A percentile compares a stretch with the other conserved stretches of the same genome.
Evolutionary conservation across 2,888 invertebrate genomes (phyloP).

Genomic region (Caenorhabditis macrosperma): DNA sequence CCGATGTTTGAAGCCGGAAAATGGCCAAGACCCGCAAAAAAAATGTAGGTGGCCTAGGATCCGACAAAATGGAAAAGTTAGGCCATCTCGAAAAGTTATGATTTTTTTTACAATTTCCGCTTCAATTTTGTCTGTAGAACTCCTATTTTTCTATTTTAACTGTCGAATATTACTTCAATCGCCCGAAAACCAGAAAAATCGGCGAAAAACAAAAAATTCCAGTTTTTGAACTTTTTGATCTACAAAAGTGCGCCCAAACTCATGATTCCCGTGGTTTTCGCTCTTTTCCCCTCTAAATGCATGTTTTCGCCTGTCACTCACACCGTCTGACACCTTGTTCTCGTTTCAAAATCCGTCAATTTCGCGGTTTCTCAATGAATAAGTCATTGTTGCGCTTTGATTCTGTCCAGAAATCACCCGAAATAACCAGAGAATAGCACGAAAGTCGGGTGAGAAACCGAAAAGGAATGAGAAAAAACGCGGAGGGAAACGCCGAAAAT

Average conservation of each 20-base stretch:
- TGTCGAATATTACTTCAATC: too few relatives aligned
- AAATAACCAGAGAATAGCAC: neutral
- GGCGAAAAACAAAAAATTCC: too few relatives aligned
- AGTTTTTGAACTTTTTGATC: too few relatives aligned
- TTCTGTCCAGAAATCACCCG: neutral
- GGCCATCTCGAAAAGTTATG: neutral
- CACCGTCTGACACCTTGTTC: neutral
- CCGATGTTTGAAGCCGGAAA: neutral
- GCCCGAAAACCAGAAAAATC: too few relatives aligned
- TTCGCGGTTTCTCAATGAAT: neutral
- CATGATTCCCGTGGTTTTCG: too few relatives aligned
- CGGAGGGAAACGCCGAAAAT: neutral
- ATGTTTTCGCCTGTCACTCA: constrained; percentile 3
- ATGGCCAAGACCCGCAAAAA: neutral
- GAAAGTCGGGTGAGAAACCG: neutral
- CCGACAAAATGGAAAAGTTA: neutral
- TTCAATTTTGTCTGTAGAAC: too few relatives aligned
- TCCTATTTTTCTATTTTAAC: too few relatives aligned
- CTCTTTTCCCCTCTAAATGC: too few relatives aligned
- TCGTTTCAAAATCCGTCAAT: neutral
- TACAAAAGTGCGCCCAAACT: too few relatives aligned
- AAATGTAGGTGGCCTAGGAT: neutral
- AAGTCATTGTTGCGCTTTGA: neutral
- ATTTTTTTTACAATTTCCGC: too few relatives aligned
- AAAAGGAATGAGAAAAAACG: neutral